Conservation (phyloP, 2,888 invertebrate genomes). For the Zygaena filipendulae region DNA sequence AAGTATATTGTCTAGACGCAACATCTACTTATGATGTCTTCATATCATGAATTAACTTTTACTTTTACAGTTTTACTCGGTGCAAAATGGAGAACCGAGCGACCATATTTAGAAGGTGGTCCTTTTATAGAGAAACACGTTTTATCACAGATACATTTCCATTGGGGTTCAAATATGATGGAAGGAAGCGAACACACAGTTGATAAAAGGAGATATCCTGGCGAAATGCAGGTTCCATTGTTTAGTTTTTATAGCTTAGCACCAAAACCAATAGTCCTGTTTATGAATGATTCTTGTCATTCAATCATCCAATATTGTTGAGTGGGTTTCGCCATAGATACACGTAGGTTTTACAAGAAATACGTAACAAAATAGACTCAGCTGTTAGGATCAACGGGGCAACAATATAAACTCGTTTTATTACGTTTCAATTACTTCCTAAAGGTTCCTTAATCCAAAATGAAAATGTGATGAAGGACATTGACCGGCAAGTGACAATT, state of each 20-base stretch:
- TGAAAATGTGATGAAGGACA: no score
- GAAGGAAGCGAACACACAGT: slow-evolving; percentile 75
- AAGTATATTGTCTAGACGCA: not conserved
- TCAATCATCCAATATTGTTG: no score
- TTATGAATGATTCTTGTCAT: no score
- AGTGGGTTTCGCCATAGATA: no score
- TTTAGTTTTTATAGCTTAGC: slow-evolving; percentile 1
- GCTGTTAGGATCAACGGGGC: no score
- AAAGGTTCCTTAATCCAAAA: no score
- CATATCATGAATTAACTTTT: not conserved
- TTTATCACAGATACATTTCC: slow-evolving; percentile 75
- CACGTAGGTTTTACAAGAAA: no score
- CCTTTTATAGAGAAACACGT: slow-evolving; percentile 70
- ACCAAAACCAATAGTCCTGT: no score
- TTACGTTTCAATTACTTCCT: no score
- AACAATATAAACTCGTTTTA: not conserved
- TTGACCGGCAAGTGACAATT: no score
- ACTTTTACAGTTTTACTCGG: slow-evolving; percentile 64
- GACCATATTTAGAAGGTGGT: slow-evolving; percentile 70
- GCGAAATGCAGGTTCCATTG: slow-evolving; percentile 69
- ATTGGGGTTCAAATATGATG: slow-evolving; percentile 72
- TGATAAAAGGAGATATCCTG: slow-evolving; percentile 61
- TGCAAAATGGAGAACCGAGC: slow-evolving; percentile 70
- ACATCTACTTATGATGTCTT: no score
- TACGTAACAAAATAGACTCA: no score